These are phyloP conservation scores for Thysanoteuthis rhombus DNA, from an alignment of 2,888 invertebrate species.

Conservation along the genomic window DNA sequence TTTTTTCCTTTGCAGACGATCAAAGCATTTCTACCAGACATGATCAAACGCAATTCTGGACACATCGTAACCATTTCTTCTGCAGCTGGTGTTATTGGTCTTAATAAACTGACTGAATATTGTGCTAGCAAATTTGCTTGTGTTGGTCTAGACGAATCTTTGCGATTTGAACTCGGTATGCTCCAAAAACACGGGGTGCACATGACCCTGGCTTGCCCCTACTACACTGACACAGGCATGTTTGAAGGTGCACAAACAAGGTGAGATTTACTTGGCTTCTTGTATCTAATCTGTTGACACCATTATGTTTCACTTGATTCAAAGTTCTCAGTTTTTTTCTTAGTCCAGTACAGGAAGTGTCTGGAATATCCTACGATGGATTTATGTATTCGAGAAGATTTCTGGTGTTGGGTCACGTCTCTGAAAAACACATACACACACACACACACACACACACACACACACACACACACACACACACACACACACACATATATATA, in stretches of 20 bases:
- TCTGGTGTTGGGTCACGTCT: no score
- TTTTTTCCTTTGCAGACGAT: conserved; percentile 77
- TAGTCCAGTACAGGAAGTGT: no score
- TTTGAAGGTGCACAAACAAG: conserved; percentile 88
- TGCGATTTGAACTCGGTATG: conserved; percentile 70
- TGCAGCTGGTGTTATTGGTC: conserved; percentile 85
- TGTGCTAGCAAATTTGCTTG: conserved; percentile 95
- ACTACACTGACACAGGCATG: conserved; percentile 97
- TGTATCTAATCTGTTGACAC: neutral
- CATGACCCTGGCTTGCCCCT: conserved; percentile 92
- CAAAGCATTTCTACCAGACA: conserved; percentile 89
- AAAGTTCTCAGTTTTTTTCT: no score
- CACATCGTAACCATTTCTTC: conserved; percentile 94
- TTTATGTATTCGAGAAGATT: no score
- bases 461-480: no score
- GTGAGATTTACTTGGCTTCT: conserved; percentile 57
- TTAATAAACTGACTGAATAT: conserved; percentile 80
- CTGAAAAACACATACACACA: no score
- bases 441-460: no score
- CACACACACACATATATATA: no score
- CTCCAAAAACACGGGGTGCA: conserved; percentile 75
- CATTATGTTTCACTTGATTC: no score
- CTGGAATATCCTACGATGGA: no score
- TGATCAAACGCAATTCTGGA: conserved; percentile 87
- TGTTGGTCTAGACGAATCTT: conserved; percentile 90